Conservation (phyloP, 2,113 vertebrate species). For the Euleptes europaea region DNA sequence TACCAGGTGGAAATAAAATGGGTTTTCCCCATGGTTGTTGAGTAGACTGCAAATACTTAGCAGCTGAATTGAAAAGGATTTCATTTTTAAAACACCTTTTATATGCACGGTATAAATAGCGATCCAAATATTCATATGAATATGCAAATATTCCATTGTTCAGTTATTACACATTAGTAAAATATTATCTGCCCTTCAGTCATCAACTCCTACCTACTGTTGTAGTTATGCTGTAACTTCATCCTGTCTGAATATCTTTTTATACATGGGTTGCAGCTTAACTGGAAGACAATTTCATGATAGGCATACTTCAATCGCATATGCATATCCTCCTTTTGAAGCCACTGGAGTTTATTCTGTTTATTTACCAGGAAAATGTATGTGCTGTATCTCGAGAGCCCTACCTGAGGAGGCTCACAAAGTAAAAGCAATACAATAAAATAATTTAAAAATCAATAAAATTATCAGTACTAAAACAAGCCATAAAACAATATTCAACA, state of each 20-base stretch:
- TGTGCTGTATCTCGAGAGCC: no score
- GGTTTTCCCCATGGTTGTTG: neutral
- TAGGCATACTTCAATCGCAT: neutral
- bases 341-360: no score
- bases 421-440: no score
- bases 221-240: neutral
- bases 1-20: neutral
- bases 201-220: neutral
- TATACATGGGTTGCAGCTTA: neutral
- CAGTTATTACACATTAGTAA: neutral
- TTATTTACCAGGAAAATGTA: no score
- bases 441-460: no score
- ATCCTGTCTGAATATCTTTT: neutral
- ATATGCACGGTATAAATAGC: neutral
- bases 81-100: neutral
- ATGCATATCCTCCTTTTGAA: no score
- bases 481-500: no score
- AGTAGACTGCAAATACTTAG: neutral
- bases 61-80: neutral
- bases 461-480: no score
- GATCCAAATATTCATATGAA: neutral
- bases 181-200: neutral
- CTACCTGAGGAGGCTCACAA: no score
- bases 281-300: neutral
- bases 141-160: neutral